These are phyloP conservation scores for Eupithecia exiguata DNA, from an alignment of 2,888 invertebrate species.

Conservation along the genomic window DNA sequence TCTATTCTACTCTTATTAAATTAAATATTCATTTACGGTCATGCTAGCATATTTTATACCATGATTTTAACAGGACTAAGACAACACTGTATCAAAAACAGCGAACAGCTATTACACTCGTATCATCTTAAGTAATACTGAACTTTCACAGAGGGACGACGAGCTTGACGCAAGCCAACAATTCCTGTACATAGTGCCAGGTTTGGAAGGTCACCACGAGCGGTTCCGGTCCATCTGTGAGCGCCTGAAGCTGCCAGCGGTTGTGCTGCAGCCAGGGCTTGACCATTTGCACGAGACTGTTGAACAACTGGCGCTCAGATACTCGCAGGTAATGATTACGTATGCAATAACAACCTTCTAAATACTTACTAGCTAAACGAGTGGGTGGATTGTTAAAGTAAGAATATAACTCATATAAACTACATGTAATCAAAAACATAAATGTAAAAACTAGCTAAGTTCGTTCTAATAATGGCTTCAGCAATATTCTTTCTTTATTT, in stretches of 20 bases:
- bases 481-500: too few species aligned
- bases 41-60: too few species aligned
- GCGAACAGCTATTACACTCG: too few species aligned
- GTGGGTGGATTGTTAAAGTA: neutral
- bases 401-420: neutral
- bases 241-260: slow-evolving; percentile 57
- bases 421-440: too few species aligned
- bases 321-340: slow-evolving; percentile 42
- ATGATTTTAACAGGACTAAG: too few species aligned
- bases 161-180: slow-evolving; percentile 51
- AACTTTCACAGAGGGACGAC: slow-evolving; percentile 55
- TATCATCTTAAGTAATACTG: too few species aligned
- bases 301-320: slow-evolving; percentile 51
- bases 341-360: neutral
- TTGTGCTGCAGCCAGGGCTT: slow-evolving; percentile 59
- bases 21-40: too few species aligned
- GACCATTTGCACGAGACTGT: slow-evolving; percentile 51
- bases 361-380: too few species aligned
- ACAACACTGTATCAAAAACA: too few species aligned
- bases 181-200: slow-evolving; percentile 60
- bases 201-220: slow-evolving; percentile 57
- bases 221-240: slow-evolving; percentile 56
- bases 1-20: too few species aligned
- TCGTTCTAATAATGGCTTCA: too few species aligned
- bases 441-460: too few species aligned